Base-by-base conservation (phyloP, 2,888 invertebrate species). In the Schrankia costaestrigalis region DNA sequence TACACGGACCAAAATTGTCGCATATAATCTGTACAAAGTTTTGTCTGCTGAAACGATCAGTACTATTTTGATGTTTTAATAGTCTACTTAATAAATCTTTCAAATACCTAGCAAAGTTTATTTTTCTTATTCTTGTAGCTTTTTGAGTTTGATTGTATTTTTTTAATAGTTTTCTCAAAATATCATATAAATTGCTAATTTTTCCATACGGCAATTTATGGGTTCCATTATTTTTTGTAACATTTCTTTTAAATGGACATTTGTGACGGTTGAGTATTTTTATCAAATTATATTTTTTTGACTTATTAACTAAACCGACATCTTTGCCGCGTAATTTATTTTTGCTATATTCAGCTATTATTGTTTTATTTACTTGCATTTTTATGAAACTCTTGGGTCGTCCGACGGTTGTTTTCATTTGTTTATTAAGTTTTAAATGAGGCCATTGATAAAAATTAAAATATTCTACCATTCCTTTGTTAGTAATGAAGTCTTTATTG, bases 31-130 rank as follows among this genome's bases (percentile, higher is more conserved):
- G 54, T 11, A 79, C 45, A 1, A 74, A 43, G 31, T 65, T 62
- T 7, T 53, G 43, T 42, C 69, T 67, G n/a, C 52, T 58, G 3
- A 56, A 35, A 30, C 39, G 40, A 3, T 36, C 36, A 0, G 51
- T 35, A 7, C 46, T 47, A 12, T 32, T 47, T 12, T 51, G 45
- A 1, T 29, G 44, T 9, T 40, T 45, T 38, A 77, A 77, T 27
- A 76, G 48, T 36, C 69, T 72, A n/a, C 54, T 62, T 11, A 82
- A 73, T 11, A 79, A 43, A 6, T 51, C 72, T 29, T 67, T 78
- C 1, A 83, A 47, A 42, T 76, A 71, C 26, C 61, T 70, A 1
- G 77, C 43, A 0, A 75, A 30, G 19, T 56, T 62, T 3, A 53
- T 43, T 28, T 61, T 67, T n/a, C 50, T 70, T 2, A 33, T 31